Evolutionary conservation across 2,888 invertebrate species (phyloP).

Genomic region (Coelinius sp.): DNA sequence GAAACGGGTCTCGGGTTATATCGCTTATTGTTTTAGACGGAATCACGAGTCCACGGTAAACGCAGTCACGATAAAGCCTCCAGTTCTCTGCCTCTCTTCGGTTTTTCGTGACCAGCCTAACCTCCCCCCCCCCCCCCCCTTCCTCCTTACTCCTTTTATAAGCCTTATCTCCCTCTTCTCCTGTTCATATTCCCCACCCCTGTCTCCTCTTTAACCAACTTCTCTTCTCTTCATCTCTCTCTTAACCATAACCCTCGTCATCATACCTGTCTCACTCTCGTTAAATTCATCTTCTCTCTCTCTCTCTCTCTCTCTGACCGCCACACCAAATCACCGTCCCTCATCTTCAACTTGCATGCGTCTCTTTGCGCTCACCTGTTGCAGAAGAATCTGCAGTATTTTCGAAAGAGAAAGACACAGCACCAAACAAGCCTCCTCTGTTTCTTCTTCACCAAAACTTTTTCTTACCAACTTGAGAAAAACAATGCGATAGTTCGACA

Average conservation of each 20-base stretch:
- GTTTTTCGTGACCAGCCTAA: slow-evolving; percentile 37
- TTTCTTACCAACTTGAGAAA: neutral
- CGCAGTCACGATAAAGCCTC: slow-evolving; percentile 51
- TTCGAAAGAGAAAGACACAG: neutral
- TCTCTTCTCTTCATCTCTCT: neutral
- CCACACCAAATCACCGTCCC: slow-evolving; percentile 13
- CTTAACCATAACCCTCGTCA: neutral
- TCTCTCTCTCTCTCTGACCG: slow-evolving; percentile 11
- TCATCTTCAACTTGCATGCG: slow-evolving; percentile 22
- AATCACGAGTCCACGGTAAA: slow-evolving; percentile 52
- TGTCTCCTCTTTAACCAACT: slow-evolving; percentile 37
- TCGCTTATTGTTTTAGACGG: slow-evolving; percentile 55
- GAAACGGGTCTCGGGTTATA: slow-evolving; percentile 43
- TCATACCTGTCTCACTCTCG: neutral
- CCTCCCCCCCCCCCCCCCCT: neutral
- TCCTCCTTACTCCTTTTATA: neutral
- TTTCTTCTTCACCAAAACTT: neutral
- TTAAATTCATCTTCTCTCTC: slow-evolving; percentile 2
- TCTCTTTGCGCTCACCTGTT: slow-evolving; percentile 35
- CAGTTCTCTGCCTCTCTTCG: slow-evolving; percentile 43
- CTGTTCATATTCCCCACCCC: slow-evolving; percentile 26
- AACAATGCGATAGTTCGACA: neutral
- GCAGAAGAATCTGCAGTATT: slow-evolving; percentile 27
- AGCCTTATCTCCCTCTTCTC: neutral
- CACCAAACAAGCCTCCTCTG: slow-evolving; percentile 3